Evolutionary conservation across 2,113 vertebrate species (phyloP).

Genomic region (Seriola rivoliana): DNA sequence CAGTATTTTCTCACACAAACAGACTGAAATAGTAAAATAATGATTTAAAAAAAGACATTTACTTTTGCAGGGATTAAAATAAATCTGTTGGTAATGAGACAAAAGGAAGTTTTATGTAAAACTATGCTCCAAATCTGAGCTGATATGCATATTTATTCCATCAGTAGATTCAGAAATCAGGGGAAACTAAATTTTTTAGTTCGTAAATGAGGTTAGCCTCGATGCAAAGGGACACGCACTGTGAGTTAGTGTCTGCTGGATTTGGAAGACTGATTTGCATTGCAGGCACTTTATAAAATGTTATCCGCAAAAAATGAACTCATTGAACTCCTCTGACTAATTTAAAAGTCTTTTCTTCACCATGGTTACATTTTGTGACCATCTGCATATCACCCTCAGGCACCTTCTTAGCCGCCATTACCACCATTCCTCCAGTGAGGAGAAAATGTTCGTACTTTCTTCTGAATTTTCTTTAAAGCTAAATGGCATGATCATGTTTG

Average conservation of each 20-base stretch:
- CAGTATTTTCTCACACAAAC: slow-evolving; percentile 14
- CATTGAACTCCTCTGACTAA: slow-evolving; percentile 15
- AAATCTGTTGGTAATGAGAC: slow-evolving; percentile 29
- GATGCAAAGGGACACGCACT: background rate
- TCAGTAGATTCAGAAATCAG: slow-evolving; percentile 19
- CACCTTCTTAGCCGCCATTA: slow-evolving; percentile 4
- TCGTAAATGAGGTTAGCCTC: slow-evolving; percentile 23
- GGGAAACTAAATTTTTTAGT: background rate
- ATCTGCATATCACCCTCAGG: slow-evolving; percentile 11
- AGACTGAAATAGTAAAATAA: background rate
- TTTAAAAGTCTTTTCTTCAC: slow-evolving; percentile 31
- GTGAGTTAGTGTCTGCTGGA: slow-evolving; percentile 1
- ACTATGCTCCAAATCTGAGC: slow-evolving; percentile 36
- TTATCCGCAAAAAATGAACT: slow-evolving; percentile 2
- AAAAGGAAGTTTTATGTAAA: slow-evolving; percentile 35
- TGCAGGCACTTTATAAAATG: slow-evolving; percentile 16
- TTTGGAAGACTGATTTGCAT: slow-evolving; percentile 39
- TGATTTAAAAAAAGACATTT: background rate
- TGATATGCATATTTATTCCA: background rate
- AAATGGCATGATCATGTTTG: slow-evolving; percentile 25
- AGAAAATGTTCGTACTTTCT: background rate
- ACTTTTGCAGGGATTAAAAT: slow-evolving; percentile 21
- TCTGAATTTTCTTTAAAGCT: slow-evolving; percentile 18
- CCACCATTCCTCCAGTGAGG: background rate
- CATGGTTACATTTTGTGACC: slow-evolving; percentile 8